These are phyloP conservation scores for Leuctra nigra DNA, from an alignment of 2,888 invertebrate species.

Conservation along the genomic window DNA sequence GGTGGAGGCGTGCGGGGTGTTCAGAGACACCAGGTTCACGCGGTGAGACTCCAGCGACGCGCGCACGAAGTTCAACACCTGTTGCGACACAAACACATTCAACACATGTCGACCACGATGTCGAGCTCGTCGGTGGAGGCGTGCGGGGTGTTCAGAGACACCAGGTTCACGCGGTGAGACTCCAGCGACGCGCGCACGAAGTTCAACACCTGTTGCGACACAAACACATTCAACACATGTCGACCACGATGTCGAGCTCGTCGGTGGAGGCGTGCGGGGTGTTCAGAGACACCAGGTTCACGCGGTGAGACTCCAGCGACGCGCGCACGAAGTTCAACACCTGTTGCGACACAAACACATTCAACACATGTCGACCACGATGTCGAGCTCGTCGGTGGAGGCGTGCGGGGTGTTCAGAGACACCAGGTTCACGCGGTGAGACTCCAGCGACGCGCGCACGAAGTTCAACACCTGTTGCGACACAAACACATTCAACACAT, in stretches of 20 bases:
- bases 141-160: slow-evolving; percentile 49
- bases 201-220: slow-evolving; percentile 49
- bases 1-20: slow-evolving; percentile 44
- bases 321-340: slow-evolving; percentile 51
- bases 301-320: slow-evolving; percentile 55
- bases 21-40: slow-evolving; percentile 56
- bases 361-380: slow-evolving; percentile 64
- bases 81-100: no score
- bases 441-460: slow-evolving; percentile 55
- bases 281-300: slow-evolving; percentile 55
- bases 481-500: no score
- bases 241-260: slow-evolving; percentile 47
- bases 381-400: slow-evolving; percentile 38
- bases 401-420: slow-evolving; percentile 50
- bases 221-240: no score
- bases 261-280: slow-evolving; percentile 43
- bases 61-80: slow-evolving; percentile 52
- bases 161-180: slow-evolving; percentile 56
- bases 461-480: slow-evolving; percentile 50
- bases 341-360: no score
- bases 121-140: slow-evolving; percentile 38
- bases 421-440: slow-evolving; percentile 56
- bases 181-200: slow-evolving; percentile 56
- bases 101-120: slow-evolving; percentile 50
- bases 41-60: slow-evolving; percentile 55